phyloP scores from a whole-genome alignment of 2,113 vertebrate species.

The Erpornis zantholeuca region DNA sequence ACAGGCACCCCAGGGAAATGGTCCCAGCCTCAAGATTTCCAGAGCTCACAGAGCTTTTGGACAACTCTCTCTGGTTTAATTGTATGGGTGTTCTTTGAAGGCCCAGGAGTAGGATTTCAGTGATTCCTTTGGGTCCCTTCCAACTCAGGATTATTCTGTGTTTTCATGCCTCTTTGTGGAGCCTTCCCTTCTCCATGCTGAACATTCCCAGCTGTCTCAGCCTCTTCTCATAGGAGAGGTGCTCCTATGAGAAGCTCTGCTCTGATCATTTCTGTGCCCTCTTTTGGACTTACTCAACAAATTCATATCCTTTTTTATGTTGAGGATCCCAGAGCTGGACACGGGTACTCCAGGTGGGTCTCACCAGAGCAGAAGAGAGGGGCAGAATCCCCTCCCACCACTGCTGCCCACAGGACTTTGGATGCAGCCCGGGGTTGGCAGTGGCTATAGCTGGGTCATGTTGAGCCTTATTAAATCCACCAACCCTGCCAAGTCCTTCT shows the following conservation, averaged over 20 bases:
- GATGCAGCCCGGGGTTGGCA: neutral
- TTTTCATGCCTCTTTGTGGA: neutral
- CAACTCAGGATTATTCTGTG: neutral
- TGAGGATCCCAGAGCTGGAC: neutral
- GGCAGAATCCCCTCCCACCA: neutral
- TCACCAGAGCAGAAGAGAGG: neutral
- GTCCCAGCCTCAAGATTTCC: accelerated
- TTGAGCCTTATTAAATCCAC: neutral
- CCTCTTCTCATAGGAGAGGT: neutral
- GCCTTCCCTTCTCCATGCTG: neutral
- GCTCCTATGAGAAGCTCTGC: no score
- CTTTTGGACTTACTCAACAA: neutral
- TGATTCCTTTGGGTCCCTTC: neutral
- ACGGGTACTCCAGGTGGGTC: neutral
- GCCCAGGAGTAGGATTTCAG: neutral
- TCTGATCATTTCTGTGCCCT: neutral
- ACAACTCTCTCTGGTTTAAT: neutral
- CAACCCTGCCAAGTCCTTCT: neutral
- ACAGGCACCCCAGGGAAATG: neutral
- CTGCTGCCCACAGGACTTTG: neutral
- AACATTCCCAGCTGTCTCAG: neutral
- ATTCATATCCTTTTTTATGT: neutral
- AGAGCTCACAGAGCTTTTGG: neutral
- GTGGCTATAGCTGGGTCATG: no score
- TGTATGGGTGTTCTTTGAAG: neutral